Percentiles rank a stretch among this genome's conserved stretches.
Conservation (phyloP, 2,888 invertebrate genomes). For the Drosophila picticornis region DNA sequence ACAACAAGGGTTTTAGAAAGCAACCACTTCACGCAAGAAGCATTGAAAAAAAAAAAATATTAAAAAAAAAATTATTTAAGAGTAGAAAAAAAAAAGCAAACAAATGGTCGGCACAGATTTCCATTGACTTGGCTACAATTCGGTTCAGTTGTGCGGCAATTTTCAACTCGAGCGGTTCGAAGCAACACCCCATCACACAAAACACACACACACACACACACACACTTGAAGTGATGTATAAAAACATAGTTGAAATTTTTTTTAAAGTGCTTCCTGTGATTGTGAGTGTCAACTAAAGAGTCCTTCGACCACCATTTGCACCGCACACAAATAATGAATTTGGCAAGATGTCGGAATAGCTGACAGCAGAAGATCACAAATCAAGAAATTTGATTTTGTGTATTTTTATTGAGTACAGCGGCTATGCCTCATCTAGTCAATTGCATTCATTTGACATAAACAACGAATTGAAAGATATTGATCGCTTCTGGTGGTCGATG, state of each 20-base stretch:
- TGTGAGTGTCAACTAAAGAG: not conserved
- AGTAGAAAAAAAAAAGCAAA: constrained; percentile 29
- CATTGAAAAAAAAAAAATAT: constrained; percentile 13
- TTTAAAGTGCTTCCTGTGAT: constrained; percentile 31
- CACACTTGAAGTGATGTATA: not conserved
- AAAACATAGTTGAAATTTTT: constrained; percentile 15
- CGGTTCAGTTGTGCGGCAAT: constrained; percentile 68
- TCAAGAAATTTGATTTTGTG: constrained; percentile 52
- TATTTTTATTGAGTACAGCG: constrained; percentile 70
- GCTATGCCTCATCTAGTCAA: constrained; percentile 85
- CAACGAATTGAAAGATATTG: constrained; percentile 33
- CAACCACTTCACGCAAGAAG: constrained; percentile 49
- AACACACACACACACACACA: not conserved
- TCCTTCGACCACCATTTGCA: constrained; percentile 14
- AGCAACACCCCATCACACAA: constrained; percentile 10
- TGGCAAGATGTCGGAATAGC: constrained; percentile 85
- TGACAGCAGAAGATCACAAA: constrained; percentile 73
- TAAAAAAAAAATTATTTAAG: constrained; percentile 13
- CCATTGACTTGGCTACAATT: constrained; percentile 30
- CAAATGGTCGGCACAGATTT: constrained; percentile 38
- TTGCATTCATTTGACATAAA: constrained; percentile 77
- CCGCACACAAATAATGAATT: constrained; percentile 77
- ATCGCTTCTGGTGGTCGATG: not conserved
- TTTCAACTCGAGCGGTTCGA: constrained; percentile 72
- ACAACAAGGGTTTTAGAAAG: constrained; percentile 35